Percentiles rank a stretch among this genome's conserved stretches.
phyloP scores from a whole-genome alignment of 2,113 vertebrate genomes.

The Elanoides forficatus region DNA sequence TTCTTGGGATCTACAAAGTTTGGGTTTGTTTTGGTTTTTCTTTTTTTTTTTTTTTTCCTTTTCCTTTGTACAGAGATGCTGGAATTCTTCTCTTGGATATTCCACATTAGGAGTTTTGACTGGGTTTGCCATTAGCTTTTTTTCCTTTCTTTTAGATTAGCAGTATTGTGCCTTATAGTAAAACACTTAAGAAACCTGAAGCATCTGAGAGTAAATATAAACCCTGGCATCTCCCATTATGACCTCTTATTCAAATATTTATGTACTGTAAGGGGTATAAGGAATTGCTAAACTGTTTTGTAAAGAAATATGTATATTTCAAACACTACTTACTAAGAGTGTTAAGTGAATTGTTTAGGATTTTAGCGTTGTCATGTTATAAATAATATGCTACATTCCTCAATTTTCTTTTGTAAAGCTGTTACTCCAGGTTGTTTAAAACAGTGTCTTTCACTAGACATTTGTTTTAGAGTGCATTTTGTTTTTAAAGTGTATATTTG shows the following conservation, averaged over 20 bases:
- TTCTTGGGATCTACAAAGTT: neutral
- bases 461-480: constrained; percentile 39
- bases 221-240: constrained; percentile 37
- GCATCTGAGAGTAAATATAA: constrained; percentile 48
- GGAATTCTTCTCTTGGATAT: neutral
- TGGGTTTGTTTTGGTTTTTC: neutral
- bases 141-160: constrained; percentile 50
- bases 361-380: constrained; percentile 43
- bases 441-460: constrained; percentile 31
- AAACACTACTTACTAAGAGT: constrained; percentile 33
- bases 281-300: constrained; percentile 56
- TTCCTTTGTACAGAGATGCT: neutral
- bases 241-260: constrained; percentile 55
- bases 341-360: constrained; percentile 36
- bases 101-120: neutral
- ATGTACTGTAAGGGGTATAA: constrained; percentile 38
- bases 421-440: constrained; percentile 40
- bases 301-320: constrained; percentile 57
- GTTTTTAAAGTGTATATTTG: constrained; percentile 52
- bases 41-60: neutral
- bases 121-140: constrained; percentile 3
- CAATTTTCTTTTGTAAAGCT: constrained; percentile 30
- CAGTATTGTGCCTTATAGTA: constrained; percentile 63
- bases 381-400: constrained; percentile 46
- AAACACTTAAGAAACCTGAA: constrained; percentile 30